These are phyloP conservation scores for Synergus japonicus DNA, from an alignment of 2,888 invertebrate species.

Conservation along the genomic window DNA sequence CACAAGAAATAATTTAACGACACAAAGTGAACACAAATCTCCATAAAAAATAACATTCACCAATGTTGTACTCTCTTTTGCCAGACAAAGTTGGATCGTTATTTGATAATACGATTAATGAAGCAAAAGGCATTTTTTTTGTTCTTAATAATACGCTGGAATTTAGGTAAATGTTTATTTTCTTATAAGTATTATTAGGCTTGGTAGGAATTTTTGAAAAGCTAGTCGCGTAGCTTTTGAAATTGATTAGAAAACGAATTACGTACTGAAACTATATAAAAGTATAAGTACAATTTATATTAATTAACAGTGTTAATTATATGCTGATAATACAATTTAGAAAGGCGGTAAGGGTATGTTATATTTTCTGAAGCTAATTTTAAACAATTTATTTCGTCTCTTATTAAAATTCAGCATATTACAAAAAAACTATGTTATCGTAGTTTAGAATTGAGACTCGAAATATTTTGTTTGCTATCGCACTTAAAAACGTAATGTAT, in stretches of 20 bases:
- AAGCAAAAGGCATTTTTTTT: background rate
- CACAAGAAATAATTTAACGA: background rate
- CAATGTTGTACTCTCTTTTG: background rate
- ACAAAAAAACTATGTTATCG: background rate
- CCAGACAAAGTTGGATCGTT: background rate
- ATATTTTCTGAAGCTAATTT: background rate
- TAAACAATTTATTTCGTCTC: background rate
- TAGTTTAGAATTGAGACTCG: no score
- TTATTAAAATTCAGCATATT: background rate
- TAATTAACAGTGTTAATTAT: background rate
- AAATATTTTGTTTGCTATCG: no score
- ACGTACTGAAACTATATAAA: background rate
- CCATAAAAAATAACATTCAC: background rate
- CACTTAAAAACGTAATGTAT: background rate
- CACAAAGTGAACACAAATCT: background rate
- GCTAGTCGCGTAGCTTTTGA: background rate
- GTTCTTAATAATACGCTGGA: background rate
- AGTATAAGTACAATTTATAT: background rate
- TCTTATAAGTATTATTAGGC: conserved; percentile 4
- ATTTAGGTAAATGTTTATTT: background rate
- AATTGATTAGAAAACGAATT: background rate
- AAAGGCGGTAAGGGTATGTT: background rate
- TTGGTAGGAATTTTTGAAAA: conserved; percentile 4
- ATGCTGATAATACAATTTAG: background rate
- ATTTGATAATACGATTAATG: background rate